Evolutionary conservation across 23 tunicate genomes (phyloP).

Genomic region (Styela clava): DNA sequence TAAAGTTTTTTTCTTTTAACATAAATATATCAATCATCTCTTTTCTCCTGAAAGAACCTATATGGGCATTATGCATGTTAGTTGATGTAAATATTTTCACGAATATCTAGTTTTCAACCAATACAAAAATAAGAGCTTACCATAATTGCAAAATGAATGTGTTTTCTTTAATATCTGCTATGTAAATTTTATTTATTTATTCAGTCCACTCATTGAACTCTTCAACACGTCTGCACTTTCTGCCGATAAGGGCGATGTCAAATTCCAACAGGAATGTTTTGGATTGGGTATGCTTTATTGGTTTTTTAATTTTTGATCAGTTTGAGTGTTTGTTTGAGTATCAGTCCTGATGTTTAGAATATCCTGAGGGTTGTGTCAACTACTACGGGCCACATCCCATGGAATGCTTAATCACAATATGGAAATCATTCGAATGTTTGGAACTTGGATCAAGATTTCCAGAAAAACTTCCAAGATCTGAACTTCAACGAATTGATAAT

Average conservation of each 20-base stretch:
- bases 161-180: too few species aligned
- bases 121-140: too few species aligned
- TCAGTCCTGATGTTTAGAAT: background rate
- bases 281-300: slow-evolving; percentile 22
- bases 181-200: background rate
- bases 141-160: too few species aligned
- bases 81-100: too few species aligned
- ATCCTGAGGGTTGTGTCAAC: slow-evolving; percentile 6
- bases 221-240: background rate
- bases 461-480: background rate
- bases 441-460: slow-evolving; percentile 18
- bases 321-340: background rate
- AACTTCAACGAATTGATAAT: background rate
- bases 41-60: too few species aligned
- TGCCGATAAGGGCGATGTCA: slow-evolving; percentile 16
- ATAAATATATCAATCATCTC: too few species aligned
- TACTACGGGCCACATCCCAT: slow-evolving; percentile 27
- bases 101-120: too few species aligned
- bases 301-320: background rate
- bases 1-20: too few species aligned
- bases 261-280: slow-evolving; percentile 17
- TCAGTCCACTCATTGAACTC: background rate
- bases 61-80: too few species aligned
- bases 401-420: slow-evolving; percentile 23
- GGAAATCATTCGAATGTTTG: slow-evolving; percentile 19